Evolutionary conservation across 2,888 invertebrate genomes (phyloP), one percentile per base, ranked within the genome.

Genomic region (Silvanus unidentatus): DNA sequence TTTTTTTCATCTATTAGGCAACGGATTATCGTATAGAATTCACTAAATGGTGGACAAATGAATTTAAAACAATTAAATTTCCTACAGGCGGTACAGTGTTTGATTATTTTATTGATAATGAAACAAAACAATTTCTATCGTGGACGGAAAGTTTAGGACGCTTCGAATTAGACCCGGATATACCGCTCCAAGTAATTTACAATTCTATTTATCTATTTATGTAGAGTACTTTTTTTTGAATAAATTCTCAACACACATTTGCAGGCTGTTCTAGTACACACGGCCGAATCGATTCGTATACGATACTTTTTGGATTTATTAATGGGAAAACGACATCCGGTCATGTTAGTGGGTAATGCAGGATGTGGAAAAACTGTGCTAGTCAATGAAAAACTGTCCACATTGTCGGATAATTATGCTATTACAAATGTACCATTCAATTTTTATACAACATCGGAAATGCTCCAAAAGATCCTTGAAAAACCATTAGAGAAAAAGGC

Each of bases 41-140:
- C 69, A 90, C 93, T 35, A 96, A 96, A 76, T 97, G 97, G 97
- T 97, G 95, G 92, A 77, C 86, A 10, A 93, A 91, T 64, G 97
- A 97, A 71, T 97, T 96, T 71, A 97, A 97, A 73, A 86, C 86
- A 15, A 79, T 97, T 2, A 94, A 92, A 71, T 96, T 95, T 70
- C 96, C 97, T 1, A 58, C 82, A 41, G 87, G 88, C 45, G 95
- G 94, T 2, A 93, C 93, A 1, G 93, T 97, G 4, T 97, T 97
- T 65, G 96, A 97, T 74, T 97, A 87, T 68, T 97, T 82, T 69
- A 87, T 97, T 64, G 95, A 97, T 67, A 70, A 81, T 34, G 95
- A 95, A 71, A 86, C 88, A 0, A 94, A 94, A 70, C 86, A 88
- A 58, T 94, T 96, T 66, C 76, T 86, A 16, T 81, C 86, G 0